Evolutionary conservation across 2,797 vertebrate species (phyloP).

Genomic region (Halcyon leucocephala): DNA sequence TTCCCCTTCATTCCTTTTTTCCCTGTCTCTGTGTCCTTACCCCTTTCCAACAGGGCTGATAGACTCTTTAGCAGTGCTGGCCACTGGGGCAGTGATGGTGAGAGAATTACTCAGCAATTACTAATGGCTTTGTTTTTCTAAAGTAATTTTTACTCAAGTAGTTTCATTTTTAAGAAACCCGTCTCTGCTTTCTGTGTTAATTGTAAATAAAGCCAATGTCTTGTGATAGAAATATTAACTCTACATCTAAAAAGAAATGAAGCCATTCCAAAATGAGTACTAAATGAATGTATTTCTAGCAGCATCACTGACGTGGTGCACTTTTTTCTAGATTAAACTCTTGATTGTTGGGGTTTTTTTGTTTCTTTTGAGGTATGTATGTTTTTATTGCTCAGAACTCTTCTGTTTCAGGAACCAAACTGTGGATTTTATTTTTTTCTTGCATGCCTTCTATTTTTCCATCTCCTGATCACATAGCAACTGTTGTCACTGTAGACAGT

Average conservation of each 20-base stretch:
- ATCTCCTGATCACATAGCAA: not conserved
- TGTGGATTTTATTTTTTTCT: not conserved
- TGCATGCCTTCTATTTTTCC: accelerated
- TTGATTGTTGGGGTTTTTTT: not conserved
- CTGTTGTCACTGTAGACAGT: not conserved
- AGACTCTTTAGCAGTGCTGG: not conserved
- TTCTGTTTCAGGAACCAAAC: not conserved
- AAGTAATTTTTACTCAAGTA: not conserved
- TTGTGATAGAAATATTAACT: not conserved
- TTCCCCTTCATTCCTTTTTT: accelerated
- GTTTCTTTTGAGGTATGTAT: not conserved
- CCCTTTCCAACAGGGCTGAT: not conserved
- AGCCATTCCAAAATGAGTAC: no score
- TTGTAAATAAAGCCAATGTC: not conserved
- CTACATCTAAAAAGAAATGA: not conserved
- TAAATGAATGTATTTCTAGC: not conserved
- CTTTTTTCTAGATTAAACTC: not conserved
- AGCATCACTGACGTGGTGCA: not conserved
- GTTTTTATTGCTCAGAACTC: not conserved
- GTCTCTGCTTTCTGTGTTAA: not conserved
- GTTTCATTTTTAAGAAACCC: not conserved
- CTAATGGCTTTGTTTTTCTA: not conserved
- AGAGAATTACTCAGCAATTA: not conserved
- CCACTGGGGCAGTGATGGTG: no score
- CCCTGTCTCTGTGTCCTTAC: not conserved